These are phyloP conservation scores for Platysternon megacephalum DNA, from an alignment of 2,113 vertebrate genomes.

Conservation along the genomic window DNA sequence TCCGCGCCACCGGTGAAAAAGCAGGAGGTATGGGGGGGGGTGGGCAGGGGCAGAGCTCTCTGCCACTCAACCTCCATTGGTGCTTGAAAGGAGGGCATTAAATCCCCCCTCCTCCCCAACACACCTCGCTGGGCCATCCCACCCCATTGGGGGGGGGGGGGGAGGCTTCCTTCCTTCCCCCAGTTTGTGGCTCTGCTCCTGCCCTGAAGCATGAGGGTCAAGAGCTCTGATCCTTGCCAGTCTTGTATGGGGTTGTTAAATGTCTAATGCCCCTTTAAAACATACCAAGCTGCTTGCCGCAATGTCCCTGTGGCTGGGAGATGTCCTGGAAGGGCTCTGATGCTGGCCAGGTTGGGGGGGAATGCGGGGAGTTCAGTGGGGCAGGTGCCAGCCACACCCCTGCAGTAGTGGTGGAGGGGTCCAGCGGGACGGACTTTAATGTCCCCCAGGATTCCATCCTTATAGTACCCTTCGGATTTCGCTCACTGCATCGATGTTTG, in stretches of 20 bases:
- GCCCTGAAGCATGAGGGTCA: background rate
- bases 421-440: background rate
- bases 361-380: background rate
- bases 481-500: background rate
- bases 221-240: background rate
- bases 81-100: background rate
- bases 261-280: background rate
- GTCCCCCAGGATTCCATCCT: background rate
- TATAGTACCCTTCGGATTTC: background rate
- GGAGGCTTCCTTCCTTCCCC: background rate
- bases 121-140: too few species aligned
- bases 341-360: background rate
- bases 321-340: background rate
- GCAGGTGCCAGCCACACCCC: background rate
- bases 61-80: background rate
- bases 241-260: background rate
- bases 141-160: accelerated
- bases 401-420: background rate
- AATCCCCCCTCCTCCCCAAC: background rate
- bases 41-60: background rate
- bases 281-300: background rate
- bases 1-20: constrained; percentile 79
- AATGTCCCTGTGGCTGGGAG: background rate
- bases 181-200: background rate
- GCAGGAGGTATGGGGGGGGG: constrained; percentile 54